Evolutionary conservation across 2,888 invertebrate genomes (phyloP), one percentile per base, ranked within the genome.

Genomic region (Pharmacophagus antenor): DNA sequence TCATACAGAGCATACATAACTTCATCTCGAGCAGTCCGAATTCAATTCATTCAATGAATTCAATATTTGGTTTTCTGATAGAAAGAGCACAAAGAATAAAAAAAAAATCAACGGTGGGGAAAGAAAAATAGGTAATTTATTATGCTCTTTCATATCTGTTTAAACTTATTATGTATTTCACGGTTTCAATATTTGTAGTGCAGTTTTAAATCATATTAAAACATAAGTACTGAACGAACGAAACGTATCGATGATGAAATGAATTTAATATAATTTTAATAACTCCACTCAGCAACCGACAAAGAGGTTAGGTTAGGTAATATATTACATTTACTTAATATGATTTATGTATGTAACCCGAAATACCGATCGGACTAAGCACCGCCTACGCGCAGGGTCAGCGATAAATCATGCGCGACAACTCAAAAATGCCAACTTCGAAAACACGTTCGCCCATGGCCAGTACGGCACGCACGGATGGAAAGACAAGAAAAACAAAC

Each of bases 371-470:
- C 84, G 83, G 79, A 71, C 86, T 88, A 86, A 89, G 88, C 88
- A 84, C 79, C 89, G 88, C 89, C 89, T 82, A 88, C 89, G 79
- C 80, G 67, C 78, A 74, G 81, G 80, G 80, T 82, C 80, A 81
- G 66, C 61, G 62, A 84, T 88, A 85, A 88, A 89, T 88, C 89
- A 90, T 89, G 85, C 80, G 87, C 78, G 89, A 90, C 89, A 89
- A 85, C 83, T 89, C 87, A 88, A 90, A 90, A 89, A 89, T 86
- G 89, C 88, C 88, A 87, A 88, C 88, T 84, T 84, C 84, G 85
- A 87, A 87, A 89, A 88, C 88, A 88, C 87, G 88, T 81, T 85
- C 79, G 84, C 80, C 81, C 75, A 74, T 76, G 84, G 79, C 84
- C 88, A 82, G 87, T 87, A 85, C 87, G 75, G 82, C 82, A 85